Conservation (phyloP, 2,113 vertebrate genomes). For the Paramisgurnus dabryanus region DNA sequence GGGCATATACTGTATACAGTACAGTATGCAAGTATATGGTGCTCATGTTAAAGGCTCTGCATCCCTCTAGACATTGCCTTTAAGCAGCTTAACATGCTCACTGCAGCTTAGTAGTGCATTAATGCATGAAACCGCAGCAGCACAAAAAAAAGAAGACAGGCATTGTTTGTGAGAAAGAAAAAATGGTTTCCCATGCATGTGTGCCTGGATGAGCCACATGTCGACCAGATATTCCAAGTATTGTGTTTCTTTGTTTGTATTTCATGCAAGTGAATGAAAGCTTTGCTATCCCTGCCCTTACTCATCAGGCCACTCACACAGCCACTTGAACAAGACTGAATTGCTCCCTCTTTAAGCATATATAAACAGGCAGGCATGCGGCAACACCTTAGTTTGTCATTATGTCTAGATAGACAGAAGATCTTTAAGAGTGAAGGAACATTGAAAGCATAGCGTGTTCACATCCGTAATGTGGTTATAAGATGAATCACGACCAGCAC, state of each 20-base stretch:
- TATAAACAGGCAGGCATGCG: background rate
- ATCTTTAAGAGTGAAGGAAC: constrained; percentile 10
- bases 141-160: background rate
- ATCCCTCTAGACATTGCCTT: constrained; percentile 19
- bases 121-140: constrained; percentile 42
- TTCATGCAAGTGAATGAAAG: background rate
- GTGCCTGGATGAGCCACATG: background rate
- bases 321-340: constrained; percentile 18
- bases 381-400: constrained; percentile 27
- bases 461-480: constrained; percentile 36
- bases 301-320: background rate
- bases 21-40: constrained; percentile 1
- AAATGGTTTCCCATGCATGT: constrained; percentile 10
- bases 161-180: background rate
- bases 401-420: background rate
- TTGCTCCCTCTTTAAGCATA: background rate
- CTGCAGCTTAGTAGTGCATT: constrained; percentile 34
- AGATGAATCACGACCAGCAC: constrained; percentile 20
- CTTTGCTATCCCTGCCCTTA: constrained; percentile 10
- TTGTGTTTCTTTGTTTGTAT: background rate
- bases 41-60: constrained; percentile 25
- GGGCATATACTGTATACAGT: background rate
- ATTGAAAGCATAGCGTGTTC: constrained; percentile 17
- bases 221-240: constrained; percentile 2
- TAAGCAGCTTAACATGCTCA: constrained; percentile 45